These are phyloP conservation scores for Cheilosia impressa DNA, from an alignment of 2,888 invertebrate genomes.

Conservation along the genomic window DNA sequence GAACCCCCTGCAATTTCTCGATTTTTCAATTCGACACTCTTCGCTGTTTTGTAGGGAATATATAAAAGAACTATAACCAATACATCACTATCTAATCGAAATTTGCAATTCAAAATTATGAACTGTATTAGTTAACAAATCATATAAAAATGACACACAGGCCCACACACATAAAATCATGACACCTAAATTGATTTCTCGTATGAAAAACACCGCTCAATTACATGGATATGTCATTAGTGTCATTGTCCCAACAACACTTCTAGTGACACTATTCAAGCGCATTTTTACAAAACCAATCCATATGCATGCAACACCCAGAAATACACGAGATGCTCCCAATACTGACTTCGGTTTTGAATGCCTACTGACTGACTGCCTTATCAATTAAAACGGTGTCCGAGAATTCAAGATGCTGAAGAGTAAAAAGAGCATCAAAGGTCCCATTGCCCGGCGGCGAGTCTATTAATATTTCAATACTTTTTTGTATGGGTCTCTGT, in stretches of 20 bases:
- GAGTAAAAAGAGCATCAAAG: constrained; percentile 54
- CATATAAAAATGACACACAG: not conserved
- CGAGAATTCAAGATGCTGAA: constrained; percentile 41
- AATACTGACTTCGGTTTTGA: constrained; percentile 37
- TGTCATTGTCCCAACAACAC: constrained; percentile 40
- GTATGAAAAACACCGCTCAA: constrained; percentile 31
- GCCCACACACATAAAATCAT: not conserved
- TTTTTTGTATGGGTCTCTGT: constrained; percentile 43
- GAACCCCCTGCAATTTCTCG: too few relatives aligned
- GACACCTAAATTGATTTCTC: not conserved
- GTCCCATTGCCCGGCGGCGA: constrained; percentile 35
- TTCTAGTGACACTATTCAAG: constrained; percentile 52
- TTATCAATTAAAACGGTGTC: constrained; percentile 67
- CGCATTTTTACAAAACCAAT: not conserved
- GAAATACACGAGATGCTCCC: constrained; percentile 10
- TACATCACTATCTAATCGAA: too few relatives aligned
- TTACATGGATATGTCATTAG: constrained; percentile 51
- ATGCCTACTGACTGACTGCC: constrained; percentile 33
- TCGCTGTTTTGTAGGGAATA: too few relatives aligned
- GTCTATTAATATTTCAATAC: constrained; percentile 67
- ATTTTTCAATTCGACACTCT: too few relatives aligned
- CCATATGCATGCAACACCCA: constrained; percentile 28
- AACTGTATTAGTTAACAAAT: too few relatives aligned
- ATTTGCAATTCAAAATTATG: too few relatives aligned
- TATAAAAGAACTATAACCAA: too few relatives aligned